Conservation (phyloP, 2,797 vertebrate species). For the Chloroceryle inda region DNA sequence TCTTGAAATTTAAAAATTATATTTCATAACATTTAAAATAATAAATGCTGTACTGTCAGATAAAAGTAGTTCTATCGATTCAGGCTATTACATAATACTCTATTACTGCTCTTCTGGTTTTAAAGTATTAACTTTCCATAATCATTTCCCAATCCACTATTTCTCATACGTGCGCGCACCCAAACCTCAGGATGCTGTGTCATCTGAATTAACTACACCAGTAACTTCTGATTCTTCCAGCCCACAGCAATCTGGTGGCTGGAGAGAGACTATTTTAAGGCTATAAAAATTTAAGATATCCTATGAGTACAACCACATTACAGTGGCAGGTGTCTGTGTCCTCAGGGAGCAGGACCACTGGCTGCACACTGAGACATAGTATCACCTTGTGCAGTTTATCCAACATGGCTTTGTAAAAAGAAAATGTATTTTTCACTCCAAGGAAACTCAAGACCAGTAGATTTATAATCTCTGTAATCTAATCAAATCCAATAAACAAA, state of each 20-base stretch:
- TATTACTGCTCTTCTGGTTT: neutral
- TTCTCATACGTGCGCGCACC: rapidly evolving
- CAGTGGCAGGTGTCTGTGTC: neutral
- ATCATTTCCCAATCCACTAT: neutral
- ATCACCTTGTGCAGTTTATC: neutral
- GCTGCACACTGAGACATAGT: rapidly evolving
- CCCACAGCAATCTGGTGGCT: neutral
- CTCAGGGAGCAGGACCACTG: neutral
- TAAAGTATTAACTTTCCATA: neutral
- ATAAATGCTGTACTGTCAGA: neutral
- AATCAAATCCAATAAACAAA: neutral
- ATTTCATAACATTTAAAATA: neutral
- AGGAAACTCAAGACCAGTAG: neutral
- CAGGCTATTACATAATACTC: neutral
- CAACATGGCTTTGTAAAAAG: neutral
- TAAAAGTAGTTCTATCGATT: neutral
- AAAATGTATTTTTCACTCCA: neutral
- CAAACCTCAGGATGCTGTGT: neutral
- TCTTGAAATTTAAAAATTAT: neutral
- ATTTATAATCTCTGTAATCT: neutral
- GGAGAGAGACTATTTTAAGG: neutral
- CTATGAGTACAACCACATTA: neutral
- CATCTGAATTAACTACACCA: neutral
- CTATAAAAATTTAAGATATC: neutral
- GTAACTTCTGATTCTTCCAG: neutral